Conservation (phyloP, 2,888 invertebrate genomes). For the Lasioglossum leucozonium region DNA sequence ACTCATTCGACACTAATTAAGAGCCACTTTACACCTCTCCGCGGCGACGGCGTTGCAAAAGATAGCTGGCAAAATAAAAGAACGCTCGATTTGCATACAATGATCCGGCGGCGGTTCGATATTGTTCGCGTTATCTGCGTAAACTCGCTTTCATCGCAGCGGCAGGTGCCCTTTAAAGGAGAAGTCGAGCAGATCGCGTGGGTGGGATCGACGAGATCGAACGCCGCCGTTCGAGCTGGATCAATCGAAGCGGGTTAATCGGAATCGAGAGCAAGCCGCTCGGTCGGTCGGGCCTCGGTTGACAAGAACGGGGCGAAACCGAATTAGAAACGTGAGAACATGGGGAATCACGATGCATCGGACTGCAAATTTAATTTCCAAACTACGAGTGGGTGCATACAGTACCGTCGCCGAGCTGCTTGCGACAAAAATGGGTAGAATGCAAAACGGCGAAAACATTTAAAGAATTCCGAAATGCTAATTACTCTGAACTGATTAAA, state of each 20-base stretch:
- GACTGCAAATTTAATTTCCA: neutral
- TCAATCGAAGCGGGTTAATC: slow-evolving; percentile 65
- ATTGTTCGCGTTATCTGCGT: slow-evolving; percentile 39
- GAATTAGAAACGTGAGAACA: slow-evolving; percentile 40
- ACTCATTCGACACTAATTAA: neutral
- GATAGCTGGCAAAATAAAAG: neutral
- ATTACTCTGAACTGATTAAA: no score
- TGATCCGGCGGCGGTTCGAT: slow-evolving; percentile 30
- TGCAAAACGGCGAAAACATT: no score
- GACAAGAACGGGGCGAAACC: slow-evolving; percentile 25
- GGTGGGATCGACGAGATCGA: slow-evolving; percentile 62
- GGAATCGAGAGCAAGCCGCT: slow-evolving; percentile 61
- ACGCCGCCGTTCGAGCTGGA: slow-evolving; percentile 41
- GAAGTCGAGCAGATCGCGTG: slow-evolving; percentile 58
- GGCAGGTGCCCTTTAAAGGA: slow-evolving; percentile 66
- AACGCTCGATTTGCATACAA: slow-evolving; percentile 42
- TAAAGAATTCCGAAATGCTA: no score
- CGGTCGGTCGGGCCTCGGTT: neutral
- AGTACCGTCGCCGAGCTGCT: no score
- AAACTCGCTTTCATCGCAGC: slow-evolving; percentile 64
- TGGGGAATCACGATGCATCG: neutral
- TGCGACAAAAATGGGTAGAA: neutral
- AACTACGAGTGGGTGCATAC: no score
- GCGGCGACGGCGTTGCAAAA: neutral
- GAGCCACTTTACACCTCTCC: neutral